These are phyloP conservation scores for Calonectris borealis DNA, from an alignment of 2,113 vertebrate species.

Conservation along the genomic window DNA sequence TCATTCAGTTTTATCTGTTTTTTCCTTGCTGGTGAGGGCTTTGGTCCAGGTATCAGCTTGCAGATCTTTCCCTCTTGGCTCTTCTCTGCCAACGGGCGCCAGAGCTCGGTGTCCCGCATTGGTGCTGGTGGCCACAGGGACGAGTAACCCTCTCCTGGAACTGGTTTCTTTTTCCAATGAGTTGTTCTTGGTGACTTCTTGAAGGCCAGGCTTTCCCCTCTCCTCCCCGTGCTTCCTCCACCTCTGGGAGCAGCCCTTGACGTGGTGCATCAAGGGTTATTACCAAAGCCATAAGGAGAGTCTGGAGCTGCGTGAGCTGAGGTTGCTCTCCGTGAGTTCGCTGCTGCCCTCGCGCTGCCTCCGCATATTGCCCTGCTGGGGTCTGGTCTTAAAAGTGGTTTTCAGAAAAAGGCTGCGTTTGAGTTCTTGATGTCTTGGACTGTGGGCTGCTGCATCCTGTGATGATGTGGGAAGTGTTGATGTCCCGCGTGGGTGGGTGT, in stretches of 20 bases:
- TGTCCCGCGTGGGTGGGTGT: neutral
- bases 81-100: neutral
- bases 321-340: neutral
- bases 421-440: neutral
- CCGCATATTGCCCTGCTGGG: accelerated
- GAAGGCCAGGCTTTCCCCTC: neutral
- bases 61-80: neutral
- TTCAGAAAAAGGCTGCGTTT: neutral
- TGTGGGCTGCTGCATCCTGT: neutral
- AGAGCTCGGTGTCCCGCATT: neutral
- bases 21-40: neutral
- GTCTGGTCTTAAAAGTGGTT: neutral
- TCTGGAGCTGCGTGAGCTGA: neutral
- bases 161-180: neutral
- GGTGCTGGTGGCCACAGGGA: neutral
- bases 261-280: neutral
- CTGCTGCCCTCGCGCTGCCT: neutral
- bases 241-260: neutral
- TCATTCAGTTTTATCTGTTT: neutral
- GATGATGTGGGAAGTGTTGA: neutral
- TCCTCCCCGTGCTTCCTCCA: neutral
- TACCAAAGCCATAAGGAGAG: neutral
- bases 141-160: neutral
- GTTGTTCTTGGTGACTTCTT: neutral
- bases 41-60: neutral